Conservation (phyloP, 2,113 vertebrate species). For the Ophiodon elongatus region DNA sequence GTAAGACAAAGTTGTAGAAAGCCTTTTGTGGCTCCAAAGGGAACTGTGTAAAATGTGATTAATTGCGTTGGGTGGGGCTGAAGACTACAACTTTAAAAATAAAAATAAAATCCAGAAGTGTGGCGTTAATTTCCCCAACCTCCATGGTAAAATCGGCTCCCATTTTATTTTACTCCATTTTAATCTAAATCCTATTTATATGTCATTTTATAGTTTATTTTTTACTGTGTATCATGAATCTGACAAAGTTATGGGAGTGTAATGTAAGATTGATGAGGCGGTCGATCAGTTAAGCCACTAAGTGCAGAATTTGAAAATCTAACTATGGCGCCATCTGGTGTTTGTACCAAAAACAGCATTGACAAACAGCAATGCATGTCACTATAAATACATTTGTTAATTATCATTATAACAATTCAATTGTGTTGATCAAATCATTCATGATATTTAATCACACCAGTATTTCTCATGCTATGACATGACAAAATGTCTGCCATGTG, state of each 20-base stretch:
- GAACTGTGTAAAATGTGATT: background rate
- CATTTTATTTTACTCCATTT: background rate
- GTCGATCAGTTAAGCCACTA: background rate
- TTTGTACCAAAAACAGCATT: background rate
- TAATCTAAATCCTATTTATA: background rate
- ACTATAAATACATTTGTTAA: background rate
- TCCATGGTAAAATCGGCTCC: too few species aligned
- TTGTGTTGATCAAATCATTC: background rate
- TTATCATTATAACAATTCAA: background rate
- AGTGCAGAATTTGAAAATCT: background rate
- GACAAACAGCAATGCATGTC: background rate
- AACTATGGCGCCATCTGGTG: slow-evolving; percentile 14
- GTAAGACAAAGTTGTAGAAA: too few species aligned
- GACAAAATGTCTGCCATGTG: background rate
- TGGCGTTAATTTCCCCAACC: background rate
- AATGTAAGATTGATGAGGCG: background rate
- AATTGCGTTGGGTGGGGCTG: background rate
- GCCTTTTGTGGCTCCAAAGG: background rate
- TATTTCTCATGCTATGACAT: background rate
- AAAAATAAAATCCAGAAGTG: background rate
- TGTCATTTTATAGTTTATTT: background rate
- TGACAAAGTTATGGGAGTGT: background rate
- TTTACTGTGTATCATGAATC: background rate
- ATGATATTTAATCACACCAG: background rate
- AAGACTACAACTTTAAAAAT: too few species aligned